Conservation (phyloP, 2,888 invertebrate species). For the Xestia c-nigrum region DNA sequence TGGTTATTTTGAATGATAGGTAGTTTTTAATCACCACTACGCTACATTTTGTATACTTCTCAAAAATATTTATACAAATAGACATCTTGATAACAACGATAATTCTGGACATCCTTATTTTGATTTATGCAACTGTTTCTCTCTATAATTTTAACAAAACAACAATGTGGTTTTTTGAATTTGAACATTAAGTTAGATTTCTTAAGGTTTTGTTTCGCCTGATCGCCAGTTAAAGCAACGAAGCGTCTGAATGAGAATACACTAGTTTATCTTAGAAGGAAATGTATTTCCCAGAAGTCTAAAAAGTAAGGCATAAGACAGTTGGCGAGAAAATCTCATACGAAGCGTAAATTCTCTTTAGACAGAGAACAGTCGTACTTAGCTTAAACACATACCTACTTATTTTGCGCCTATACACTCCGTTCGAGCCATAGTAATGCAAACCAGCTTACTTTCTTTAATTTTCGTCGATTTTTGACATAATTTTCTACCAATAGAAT, state of each 20-base stretch:
- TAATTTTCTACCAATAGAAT: constrained; percentile 2
- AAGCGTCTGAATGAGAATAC: constrained; percentile 9
- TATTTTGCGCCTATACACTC: background rate
- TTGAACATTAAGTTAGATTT: constrained; percentile 35
- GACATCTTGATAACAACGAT: constrained; percentile 61
- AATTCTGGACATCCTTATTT: constrained; percentile 55
- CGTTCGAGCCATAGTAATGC: background rate
- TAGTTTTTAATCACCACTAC: constrained; percentile 44
- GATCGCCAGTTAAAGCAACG: constrained; percentile 7
- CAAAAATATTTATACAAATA: constrained; percentile 67
- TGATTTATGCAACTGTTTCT: constrained; percentile 27
- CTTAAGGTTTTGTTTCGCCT: background rate
- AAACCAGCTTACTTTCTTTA: background rate
- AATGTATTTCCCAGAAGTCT: constrained; percentile 8
- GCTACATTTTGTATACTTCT: constrained; percentile 61
- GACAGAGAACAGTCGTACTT: constrained; percentile 14
- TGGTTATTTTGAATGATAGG: constrained; percentile 23
- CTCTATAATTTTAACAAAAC: constrained; percentile 34
- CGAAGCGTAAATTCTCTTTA: constrained; percentile 28
- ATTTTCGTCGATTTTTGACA: background rate
- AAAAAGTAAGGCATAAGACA: constrained; percentile 45
- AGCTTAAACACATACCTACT: background rate
- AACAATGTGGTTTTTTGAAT: constrained; percentile 34
- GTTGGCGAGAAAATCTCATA: constrained; percentile 27
- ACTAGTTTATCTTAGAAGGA: constrained; percentile 2